A percentile compares a stretch with the other conserved stretches of the same genome.
Evolutionary conservation across 2,797 vertebrate genomes (phyloP).

Genomic region (Alectoris magna): DNA sequence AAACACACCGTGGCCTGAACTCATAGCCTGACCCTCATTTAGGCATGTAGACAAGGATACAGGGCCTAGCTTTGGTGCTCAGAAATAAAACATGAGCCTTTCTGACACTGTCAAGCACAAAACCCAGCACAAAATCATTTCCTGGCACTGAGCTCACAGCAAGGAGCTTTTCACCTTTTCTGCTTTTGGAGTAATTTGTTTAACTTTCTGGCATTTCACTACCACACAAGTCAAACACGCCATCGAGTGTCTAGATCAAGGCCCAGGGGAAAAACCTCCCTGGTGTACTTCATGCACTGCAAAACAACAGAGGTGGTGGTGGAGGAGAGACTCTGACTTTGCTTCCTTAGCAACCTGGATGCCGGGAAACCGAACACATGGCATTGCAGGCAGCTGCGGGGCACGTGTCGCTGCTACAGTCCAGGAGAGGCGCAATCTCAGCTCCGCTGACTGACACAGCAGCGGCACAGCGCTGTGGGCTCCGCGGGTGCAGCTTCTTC

Average conservation of each 20-base stretch:
- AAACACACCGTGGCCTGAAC: neutral
- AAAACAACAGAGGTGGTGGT: neutral
- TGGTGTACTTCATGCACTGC: neutral
- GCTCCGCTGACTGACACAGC: neutral
- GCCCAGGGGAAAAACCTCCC: neutral
- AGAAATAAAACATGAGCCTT: neutral
- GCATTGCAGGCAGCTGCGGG: fast-evolving
- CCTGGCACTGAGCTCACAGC: neutral
- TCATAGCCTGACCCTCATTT: neutral
- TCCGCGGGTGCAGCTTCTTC: fast-evolving
- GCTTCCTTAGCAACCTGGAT: neutral
- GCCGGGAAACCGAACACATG: fast-evolving
- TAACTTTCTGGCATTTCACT: neutral
- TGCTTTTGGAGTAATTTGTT: neutral
- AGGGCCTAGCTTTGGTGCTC: neutral
- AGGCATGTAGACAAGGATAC: fast-evolving
- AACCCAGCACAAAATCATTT: neutral
- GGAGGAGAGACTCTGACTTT: neutral
- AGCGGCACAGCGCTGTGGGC: fast-evolving
- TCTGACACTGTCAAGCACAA: neutral
- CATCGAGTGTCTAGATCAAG: neutral
- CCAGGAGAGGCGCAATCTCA: neutral
- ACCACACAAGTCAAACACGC: neutral
- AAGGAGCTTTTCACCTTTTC: neutral
- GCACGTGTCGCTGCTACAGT: fast-evolving